Evolutionary conservation across 2,113 vertebrate species (phyloP).

Genomic region (Gallinago undulata): DNA sequence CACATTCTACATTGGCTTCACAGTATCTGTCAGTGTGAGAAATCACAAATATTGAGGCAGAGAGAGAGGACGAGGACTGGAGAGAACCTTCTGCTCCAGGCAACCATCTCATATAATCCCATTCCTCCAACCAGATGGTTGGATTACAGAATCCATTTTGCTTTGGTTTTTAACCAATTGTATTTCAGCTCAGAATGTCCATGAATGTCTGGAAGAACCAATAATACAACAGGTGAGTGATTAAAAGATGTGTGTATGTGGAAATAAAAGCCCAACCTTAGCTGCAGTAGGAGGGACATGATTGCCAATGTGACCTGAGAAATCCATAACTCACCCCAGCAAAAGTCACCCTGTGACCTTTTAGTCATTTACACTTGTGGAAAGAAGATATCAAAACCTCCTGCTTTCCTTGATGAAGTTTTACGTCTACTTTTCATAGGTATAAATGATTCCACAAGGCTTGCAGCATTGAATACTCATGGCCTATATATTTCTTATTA

Average conservation of each 20-base stretch:
- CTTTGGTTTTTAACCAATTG: neutral
- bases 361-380: neutral
- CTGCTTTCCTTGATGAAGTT: neutral
- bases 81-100: neutral
- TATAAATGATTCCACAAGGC: neutral
- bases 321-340: neutral
- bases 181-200: neutral
- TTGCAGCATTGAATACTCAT: neutral
- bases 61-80: neutral
- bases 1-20: neutral
- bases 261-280: neutral
- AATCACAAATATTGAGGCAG: neutral
- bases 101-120: neutral
- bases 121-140: neutral
- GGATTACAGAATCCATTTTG: neutral
- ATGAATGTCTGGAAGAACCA: neutral
- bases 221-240: neutral
- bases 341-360: neutral
- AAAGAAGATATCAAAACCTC: neutral
- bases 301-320: neutral
- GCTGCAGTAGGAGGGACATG: neutral
- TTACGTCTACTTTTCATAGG: neutral
- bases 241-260: neutral
- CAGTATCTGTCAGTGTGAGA: neutral
- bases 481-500: conserved; percentile 28